Evolutionary conservation across 2,113 vertebrate species (phyloP).

Genomic region (Nyctibius bracteatus): DNA sequence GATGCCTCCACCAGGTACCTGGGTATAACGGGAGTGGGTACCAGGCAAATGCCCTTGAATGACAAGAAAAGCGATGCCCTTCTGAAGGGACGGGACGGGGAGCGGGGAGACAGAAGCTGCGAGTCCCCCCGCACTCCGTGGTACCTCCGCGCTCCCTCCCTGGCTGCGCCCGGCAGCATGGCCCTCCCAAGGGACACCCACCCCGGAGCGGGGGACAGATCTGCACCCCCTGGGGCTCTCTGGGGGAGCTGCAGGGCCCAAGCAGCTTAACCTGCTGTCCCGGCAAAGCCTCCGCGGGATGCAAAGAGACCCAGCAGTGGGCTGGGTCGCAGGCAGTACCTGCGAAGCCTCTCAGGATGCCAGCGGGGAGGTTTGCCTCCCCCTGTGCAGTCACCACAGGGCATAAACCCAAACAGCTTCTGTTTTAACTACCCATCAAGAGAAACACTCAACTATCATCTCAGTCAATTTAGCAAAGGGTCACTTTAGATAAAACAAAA

Average conservation of each 20-base stretch:
- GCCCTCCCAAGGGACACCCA: too few relatives aligned
- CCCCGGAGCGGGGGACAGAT: too few relatives aligned
- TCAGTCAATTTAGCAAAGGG: background rate
- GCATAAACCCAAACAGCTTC: background rate
- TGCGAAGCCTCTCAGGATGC: background rate
- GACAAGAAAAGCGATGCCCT: background rate
- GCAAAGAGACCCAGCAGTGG: fast-evolving
- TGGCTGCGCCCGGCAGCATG: too few relatives aligned
- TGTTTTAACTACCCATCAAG: background rate
- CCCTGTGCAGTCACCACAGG: background rate
- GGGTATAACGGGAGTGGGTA: fast-evolving
- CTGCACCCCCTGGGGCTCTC: too few relatives aligned
- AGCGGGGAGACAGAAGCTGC: background rate
- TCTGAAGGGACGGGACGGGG: background rate
- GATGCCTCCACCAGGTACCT: background rate
- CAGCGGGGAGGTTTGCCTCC: background rate
- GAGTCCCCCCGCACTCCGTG: too few relatives aligned
- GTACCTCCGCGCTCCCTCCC: background rate
- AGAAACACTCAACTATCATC: background rate
- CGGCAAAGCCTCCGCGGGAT: background rate
- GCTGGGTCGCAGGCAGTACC: background rate
- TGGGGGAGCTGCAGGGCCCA: too few relatives aligned
- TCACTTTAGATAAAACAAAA: background rate
- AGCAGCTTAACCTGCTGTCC: too few relatives aligned
- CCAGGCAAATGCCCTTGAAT: background rate